Base-by-base conservation (phyloP, 2,888 invertebrate genomes). In the Drosophila neutralis region DNA sequence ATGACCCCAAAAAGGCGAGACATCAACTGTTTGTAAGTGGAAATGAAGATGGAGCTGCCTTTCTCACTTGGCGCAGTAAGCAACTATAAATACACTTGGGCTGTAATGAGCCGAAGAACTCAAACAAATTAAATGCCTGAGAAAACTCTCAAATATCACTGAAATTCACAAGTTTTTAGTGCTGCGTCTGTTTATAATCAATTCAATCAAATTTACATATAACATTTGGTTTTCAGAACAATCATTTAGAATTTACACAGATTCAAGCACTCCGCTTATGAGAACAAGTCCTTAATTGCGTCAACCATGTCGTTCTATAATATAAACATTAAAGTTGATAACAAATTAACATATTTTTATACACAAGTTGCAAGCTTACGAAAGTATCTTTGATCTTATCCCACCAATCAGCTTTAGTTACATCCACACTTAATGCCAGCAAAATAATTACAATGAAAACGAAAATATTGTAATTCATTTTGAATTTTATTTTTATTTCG, bases 1-100 rank as follows among this genome's bases (percentile, higher is more conserved):
- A 70, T 90, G 87, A 87, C 87, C 87, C 80, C 73, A 88, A 85
- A 89, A 35, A 60, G 38, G 56, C 53, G 38, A 56, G 49, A 62
- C 70, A 52, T 70, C 79, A 53, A 60, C 63, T 18, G 35, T 36
- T 18, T 38, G 27, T 18, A 56, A 65, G 62, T 65, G 69, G 67
- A 63, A 71, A 69, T 54, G 52, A 61, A 71, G 79, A 76, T 67
- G 69, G n/a, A 69, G 58, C 53, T 69, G 77, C 67, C 54, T 59
- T 73, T 76, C 73, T 42, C 85, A 84, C 85, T 75, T 72, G 70
- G 15, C 40, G 64, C 6, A 6, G 33, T 7, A 35, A 40, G n/a
- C 66, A 48, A 33, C n/a, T 31, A 67, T 27, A 67, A 67, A 62
- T 60, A 38, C 73, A 48, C 38, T 53, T 54, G 42, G 38, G 24